Conservation (phyloP, 2,888 invertebrate genomes). For the Pheosia tremula region DNA sequence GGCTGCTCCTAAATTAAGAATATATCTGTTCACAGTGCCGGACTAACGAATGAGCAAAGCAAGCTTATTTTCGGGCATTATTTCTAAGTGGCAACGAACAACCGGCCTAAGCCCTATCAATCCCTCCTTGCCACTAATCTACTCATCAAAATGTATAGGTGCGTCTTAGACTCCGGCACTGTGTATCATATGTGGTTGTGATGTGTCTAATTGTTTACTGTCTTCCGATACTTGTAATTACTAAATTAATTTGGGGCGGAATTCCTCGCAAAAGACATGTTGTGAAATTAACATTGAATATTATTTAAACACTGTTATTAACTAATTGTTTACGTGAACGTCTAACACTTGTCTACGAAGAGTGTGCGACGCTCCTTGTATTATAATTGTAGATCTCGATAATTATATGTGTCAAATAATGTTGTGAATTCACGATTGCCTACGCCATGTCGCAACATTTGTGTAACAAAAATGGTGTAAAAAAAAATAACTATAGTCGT, state of each 20-base stretch:
- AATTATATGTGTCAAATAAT: slow-evolving; percentile 3
- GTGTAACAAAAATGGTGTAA: no score
- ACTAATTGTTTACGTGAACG: slow-evolving; percentile 55
- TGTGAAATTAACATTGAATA: slow-evolving; percentile 53
- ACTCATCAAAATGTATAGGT: no score
- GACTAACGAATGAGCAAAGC: not conserved
- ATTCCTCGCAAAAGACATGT: slow-evolving; percentile 82
- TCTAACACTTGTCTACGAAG: slow-evolving; percentile 38
- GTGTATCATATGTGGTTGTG: slow-evolving; percentile 70
- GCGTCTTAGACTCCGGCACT: not conserved
- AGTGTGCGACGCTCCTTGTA: slow-evolving; percentile 60
- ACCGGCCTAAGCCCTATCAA: not conserved
- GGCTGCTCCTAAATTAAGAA: slow-evolving; percentile 53
- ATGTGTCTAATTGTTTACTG: slow-evolving; percentile 65
- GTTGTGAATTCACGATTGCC: not conserved
- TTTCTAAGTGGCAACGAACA: not conserved
- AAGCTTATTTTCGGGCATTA: not conserved
- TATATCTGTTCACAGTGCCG: slow-evolving; percentile 37
- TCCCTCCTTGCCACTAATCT: not conserved
- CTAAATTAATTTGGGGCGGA: slow-evolving; percentile 72
- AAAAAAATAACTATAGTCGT: no score
- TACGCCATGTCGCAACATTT: not conserved
- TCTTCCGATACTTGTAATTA: slow-evolving; percentile 70
- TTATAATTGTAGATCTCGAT: slow-evolving; percentile 49
- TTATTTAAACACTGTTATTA: slow-evolving; percentile 57